phyloP scores from a whole-genome alignment of 2,888 invertebrate genomes.

The Orthonychiurus folsomi region DNA sequence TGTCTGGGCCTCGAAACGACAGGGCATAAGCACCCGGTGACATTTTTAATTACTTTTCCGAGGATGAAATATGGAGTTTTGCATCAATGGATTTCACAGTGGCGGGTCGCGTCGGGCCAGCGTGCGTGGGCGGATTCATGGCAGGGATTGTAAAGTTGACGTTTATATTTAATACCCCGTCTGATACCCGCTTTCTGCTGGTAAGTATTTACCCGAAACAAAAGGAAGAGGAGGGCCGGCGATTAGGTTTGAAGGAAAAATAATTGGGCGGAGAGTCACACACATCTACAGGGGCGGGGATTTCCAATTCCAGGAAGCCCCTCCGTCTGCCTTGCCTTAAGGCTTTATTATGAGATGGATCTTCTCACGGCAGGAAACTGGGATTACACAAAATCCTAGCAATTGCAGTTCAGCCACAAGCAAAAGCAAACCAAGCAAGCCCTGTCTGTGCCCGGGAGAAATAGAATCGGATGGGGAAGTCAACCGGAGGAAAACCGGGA shows the following conservation, averaged over 20 bases:
- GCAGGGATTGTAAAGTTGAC: too few species aligned
- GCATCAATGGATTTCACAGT: neutral
- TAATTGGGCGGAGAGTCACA: neutral
- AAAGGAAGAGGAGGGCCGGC: too few species aligned
- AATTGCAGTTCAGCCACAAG: neutral
- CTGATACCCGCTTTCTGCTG: neutral
- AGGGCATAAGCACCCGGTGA: too few species aligned
- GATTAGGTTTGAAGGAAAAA: neutral
- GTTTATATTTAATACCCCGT: neutral
- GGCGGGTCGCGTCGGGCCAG: too few species aligned
- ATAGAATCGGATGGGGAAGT: neutral
- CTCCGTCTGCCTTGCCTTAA: too few species aligned
- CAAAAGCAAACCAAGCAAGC: too few species aligned
- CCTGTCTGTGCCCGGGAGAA: too few species aligned
- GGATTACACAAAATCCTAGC: constrained; percentile 1
- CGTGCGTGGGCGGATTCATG: too few species aligned
- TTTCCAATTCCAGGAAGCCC: neutral
- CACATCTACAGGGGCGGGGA: neutral
- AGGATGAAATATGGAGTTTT: neutral
- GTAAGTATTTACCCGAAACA: neutral
- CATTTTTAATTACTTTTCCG: neutral
- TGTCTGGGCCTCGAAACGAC: too few species aligned
- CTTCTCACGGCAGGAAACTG: constrained; percentile 1
- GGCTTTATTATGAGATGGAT: neutral
- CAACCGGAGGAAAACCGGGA: neutral